These are phyloP conservation scores for Podarcis cretensis DNA, from an alignment of 2,113 vertebrate genomes.

Conservation along the genomic window DNA sequence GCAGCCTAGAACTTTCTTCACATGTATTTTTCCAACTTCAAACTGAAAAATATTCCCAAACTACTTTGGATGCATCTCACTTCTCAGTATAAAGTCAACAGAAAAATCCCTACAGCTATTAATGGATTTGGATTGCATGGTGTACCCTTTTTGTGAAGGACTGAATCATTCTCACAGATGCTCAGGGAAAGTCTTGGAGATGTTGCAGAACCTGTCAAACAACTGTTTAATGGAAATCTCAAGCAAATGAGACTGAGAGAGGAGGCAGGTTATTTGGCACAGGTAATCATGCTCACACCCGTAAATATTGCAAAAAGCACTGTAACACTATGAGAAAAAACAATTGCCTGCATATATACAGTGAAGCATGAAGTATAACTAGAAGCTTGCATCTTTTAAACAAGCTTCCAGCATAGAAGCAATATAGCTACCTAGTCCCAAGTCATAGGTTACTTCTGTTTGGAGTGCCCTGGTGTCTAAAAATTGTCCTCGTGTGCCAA, in stretches of 20 bases:
- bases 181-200: background rate
- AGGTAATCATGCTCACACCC: background rate
- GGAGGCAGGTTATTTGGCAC: slow-evolving; percentile 1
- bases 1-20: background rate
- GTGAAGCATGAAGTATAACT: background rate
- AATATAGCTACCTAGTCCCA: background rate
- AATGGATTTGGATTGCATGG: background rate
- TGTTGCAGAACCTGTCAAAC: background rate
- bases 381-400: background rate
- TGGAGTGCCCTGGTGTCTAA: background rate
- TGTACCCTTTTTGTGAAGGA: background rate
- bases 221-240: background rate
- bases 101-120: background rate
- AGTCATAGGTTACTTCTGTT: background rate
- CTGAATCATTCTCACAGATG: background rate
- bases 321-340: background rate
- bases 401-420: background rate
- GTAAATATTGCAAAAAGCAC: background rate
- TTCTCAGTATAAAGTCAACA: background rate
- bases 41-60: background rate
- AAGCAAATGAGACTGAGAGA: background rate
- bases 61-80: background rate
- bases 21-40: background rate
- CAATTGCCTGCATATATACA: background rate
- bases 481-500: background rate